These are phyloP conservation scores for Enoplosus armatus DNA, from an alignment of 2,797 vertebrate species.

Conservation along the genomic window DNA sequence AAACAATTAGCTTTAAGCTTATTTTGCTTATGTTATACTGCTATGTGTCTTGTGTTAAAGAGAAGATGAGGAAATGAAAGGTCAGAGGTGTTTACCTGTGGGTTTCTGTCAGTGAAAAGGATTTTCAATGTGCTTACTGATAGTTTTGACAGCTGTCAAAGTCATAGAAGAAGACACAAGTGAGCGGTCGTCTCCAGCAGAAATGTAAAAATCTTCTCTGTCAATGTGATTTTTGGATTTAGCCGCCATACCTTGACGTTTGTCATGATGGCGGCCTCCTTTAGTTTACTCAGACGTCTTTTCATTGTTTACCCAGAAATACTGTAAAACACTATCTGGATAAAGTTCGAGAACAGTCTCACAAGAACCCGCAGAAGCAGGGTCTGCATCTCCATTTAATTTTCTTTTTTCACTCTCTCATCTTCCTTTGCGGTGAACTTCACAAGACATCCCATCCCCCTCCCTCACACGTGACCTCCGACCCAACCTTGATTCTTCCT, in stretches of 20 bases:
- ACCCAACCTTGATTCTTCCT: conserved; percentile 54
- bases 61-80: conserved; percentile 5
- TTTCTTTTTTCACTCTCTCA: conserved; percentile 3
- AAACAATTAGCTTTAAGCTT: background rate
- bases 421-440: conserved; percentile 39
- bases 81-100: conserved; percentile 9
- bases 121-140: background rate
- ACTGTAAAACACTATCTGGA: conserved; percentile 1
- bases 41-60: background rate
- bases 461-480: conserved; percentile 46
- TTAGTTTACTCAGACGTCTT: background rate
- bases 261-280: background rate
- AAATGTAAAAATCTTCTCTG: conserved; percentile 34
- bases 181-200: conserved; percentile 19
- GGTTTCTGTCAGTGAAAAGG: conserved; percentile 10
- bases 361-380: background rate
- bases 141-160: conserved; percentile 47
- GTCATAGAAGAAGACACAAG: conserved; percentile 26
- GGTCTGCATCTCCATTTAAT: conserved; percentile 42
- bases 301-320: background rate
- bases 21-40: background rate
- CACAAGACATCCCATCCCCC: conserved; percentile 32
- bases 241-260: background rate
- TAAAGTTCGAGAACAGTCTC: background rate
- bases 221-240: conserved; percentile 30